phyloP scores from a whole-genome alignment of 2,888 invertebrate genomes.

The Spicauda simplicius region DNA sequence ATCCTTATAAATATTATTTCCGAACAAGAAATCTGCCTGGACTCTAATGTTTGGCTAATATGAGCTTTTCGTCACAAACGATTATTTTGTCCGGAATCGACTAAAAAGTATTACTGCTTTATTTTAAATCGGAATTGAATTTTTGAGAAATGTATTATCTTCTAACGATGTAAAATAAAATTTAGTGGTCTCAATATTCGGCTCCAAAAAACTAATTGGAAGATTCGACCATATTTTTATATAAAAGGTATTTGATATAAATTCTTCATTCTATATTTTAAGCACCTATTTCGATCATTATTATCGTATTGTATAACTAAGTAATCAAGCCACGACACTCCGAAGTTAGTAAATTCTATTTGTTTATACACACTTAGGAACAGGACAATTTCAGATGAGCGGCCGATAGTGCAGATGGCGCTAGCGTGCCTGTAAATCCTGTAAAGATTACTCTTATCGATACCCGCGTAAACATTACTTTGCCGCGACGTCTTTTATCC shows the following conservation, averaged over 20 bases:
- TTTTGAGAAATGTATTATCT: neutral
- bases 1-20: slow-evolving; percentile 35
- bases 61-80: slow-evolving; percentile 6
- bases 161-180: neutral
- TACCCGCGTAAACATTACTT: slow-evolving; percentile 36
- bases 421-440: slow-evolving; percentile 36
- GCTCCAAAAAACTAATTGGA: no score
- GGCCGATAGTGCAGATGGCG: slow-evolving; percentile 28
- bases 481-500: slow-evolving; percentile 36
- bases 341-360: neutral
- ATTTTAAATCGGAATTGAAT: slow-evolving; percentile 12
- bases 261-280: no score
- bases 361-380: slow-evolving; percentile 20
- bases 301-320: neutral
- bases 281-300: no score
- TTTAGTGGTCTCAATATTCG: no score
- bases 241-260: no score
- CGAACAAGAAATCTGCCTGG: slow-evolving; percentile 22
- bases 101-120: slow-evolving; percentile 22
- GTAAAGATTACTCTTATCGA: slow-evolving; percentile 37
- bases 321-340: neutral
- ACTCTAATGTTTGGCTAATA: slow-evolving; percentile 23
- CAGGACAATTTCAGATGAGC: slow-evolving; percentile 28
- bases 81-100: slow-evolving; percentile 28
- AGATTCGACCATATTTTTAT: no score